Conservation (phyloP, 2,888 invertebrate genomes). For the Philhelius pedissequus region DNA sequence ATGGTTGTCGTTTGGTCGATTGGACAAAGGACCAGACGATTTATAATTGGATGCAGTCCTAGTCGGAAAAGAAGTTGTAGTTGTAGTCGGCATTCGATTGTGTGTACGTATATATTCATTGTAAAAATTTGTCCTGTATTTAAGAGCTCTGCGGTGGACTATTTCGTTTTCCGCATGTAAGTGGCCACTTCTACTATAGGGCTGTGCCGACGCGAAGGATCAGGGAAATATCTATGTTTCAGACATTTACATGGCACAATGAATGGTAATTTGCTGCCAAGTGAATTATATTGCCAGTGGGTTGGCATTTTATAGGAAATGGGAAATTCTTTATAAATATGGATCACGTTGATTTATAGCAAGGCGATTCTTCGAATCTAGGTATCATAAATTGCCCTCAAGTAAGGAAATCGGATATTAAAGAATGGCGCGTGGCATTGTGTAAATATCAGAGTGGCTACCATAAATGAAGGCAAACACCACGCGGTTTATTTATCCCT, state of each 20-base stretch:
- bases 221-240: slow-evolving; percentile 39
- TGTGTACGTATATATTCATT: slow-evolving; percentile 7
- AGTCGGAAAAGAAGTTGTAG: neutral
- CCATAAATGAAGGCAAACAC: slow-evolving; percentile 21
- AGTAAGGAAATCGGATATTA: neutral
- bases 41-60: slow-evolving; percentile 60
- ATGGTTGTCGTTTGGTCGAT: neutral
- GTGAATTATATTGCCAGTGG: slow-evolving; percentile 41
- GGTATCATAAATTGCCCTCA: neutral
- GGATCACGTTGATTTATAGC: neutral
- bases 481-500: neutral
- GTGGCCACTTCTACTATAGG: slow-evolving; percentile 9
- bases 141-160: neutral
- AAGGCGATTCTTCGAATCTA: neutral
- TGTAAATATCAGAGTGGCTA: slow-evolving; percentile 6
- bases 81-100: neutral
- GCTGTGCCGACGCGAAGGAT: neutral
- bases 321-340: slow-evolving; percentile 1
- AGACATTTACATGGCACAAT: slow-evolving; percentile 58
- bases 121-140: slow-evolving; percentile 25
- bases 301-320: neutral
- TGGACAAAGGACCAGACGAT: slow-evolving; percentile 47
- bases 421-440: neutral
- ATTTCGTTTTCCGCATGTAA: slow-evolving; percentile 48
- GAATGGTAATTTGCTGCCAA: slow-evolving; percentile 58